phyloP scores from a whole-genome alignment of 2,797 vertebrate genomes.

The Alcedo atthis region DNA sequence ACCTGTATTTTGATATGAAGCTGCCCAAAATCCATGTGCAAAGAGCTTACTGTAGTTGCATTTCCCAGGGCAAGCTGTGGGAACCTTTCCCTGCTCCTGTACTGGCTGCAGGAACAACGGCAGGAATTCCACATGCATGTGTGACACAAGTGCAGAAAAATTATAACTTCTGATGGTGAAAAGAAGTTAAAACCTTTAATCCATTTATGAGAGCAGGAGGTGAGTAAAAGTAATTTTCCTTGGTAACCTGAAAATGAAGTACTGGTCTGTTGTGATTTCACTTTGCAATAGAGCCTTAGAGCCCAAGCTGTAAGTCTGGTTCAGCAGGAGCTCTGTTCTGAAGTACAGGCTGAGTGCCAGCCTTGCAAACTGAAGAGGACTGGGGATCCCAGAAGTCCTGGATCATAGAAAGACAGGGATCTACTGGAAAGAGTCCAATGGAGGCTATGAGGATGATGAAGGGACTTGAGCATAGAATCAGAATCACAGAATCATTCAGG shows the following conservation, averaged over 20 bases:
- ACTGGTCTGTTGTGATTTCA: not conserved
- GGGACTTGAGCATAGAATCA: no score
- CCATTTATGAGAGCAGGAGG: not conserved
- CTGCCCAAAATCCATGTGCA: not conserved
- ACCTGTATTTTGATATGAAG: not conserved
- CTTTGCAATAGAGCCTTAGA: not conserved
- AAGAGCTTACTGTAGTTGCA: not conserved
- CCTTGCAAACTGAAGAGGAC: not conserved
- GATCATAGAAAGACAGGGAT: not conserved
- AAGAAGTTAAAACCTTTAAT: not conserved
- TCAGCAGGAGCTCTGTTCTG: not conserved
- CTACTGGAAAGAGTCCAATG: no score
- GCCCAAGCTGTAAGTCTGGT: not conserved
- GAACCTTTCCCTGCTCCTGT: not conserved
- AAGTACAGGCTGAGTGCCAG: not conserved
- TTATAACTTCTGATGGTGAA: not conserved
- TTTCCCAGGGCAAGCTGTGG: not conserved
- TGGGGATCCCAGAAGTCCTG: not conserved
- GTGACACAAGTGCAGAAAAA: not conserved
- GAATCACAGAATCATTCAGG: no score
- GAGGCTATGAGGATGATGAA: no score
- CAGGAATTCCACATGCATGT: not conserved
- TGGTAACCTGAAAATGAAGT: not conserved
- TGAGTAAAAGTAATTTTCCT: not conserved
- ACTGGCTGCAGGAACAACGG: not conserved